Evolutionary conservation across 92 coral and sea anemone species (phyloP).

Genomic region (Meandrina meandrites): DNA sequence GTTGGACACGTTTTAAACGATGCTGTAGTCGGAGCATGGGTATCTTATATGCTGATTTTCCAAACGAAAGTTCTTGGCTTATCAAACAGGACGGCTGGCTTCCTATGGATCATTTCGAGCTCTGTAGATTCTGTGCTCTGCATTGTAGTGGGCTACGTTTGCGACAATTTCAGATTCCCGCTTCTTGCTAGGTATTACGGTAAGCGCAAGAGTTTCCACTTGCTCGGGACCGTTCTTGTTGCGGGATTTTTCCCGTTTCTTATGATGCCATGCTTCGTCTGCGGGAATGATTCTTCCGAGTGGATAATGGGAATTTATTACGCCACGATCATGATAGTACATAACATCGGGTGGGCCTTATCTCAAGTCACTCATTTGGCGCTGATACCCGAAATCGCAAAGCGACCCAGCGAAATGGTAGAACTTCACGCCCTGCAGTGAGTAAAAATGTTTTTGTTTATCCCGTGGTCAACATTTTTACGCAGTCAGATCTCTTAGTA

Average conservation of each 20-base stretch:
- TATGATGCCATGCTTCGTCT: constrained; percentile 75
- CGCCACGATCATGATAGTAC: constrained; percentile 31
- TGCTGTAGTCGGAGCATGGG: constrained; percentile 47
- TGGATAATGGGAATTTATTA: constrained; percentile 65
- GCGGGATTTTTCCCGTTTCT: constrained; percentile 63
- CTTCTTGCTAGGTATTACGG: constrained; percentile 59
- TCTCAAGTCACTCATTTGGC: constrained; percentile 74
- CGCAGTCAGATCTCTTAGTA: background rate
- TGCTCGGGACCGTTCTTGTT: constrained; percentile 67
- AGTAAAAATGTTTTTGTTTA: background rate
- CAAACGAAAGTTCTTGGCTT: constrained; percentile 78
- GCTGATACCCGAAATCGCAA: constrained; percentile 78
- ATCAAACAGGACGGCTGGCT: constrained; percentile 66
- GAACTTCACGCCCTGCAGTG: constrained; percentile 79
- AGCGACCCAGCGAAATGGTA: constrained; percentile 80
- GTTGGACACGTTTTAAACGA: constrained; percentile 77
- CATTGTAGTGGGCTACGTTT: constrained; percentile 56
- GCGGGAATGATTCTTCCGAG: constrained; percentile 45
- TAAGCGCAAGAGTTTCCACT: constrained; percentile 73
- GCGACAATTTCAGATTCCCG: constrained; percentile 61
- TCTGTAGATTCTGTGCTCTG: constrained; percentile 52
- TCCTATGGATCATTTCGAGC: constrained; percentile 61
- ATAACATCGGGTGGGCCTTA: constrained; percentile 65
- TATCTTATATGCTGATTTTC: constrained; percentile 63
- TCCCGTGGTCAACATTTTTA: background rate